Conservation (phyloP, 2,888 invertebrate species). For the Pseudoips prasinana region DNA sequence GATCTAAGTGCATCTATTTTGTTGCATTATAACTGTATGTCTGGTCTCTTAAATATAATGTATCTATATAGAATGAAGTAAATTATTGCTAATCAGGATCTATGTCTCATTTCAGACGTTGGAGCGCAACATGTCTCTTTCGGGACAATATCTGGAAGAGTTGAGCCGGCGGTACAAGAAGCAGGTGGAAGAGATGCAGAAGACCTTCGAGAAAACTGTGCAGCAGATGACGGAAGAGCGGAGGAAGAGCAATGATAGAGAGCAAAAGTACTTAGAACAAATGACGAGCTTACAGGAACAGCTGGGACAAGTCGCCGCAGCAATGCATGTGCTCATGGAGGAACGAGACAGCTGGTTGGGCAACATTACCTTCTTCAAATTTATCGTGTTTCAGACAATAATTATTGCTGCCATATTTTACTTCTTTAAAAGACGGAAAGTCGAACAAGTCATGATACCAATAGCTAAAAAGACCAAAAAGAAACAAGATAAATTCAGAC, state of each 20-base stretch:
- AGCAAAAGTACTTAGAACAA: conserved; percentile 90
- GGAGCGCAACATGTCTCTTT: conserved; percentile 98
- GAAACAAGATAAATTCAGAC: conserved; percentile 71
- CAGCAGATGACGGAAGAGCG: conserved; percentile 87
- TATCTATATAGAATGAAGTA: no score
- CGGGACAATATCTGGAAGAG: conserved; percentile 97
- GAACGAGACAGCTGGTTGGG: conserved; percentile 85
- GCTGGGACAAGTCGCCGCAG: conserved; percentile 82
- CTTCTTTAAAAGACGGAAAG: conserved; percentile 70
- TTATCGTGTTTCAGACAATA: conserved; percentile 74
- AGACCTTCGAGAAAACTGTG: conserved; percentile 90
- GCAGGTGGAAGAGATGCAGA: conserved; percentile 97
- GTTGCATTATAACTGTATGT: no score
- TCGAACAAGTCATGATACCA: conserved; percentile 49
- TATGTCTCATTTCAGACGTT: conserved; percentile 89
- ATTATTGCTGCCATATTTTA: conserved; percentile 74
- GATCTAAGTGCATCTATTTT: no score
- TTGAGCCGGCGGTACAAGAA: conserved; percentile 96
- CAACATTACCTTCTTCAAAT: conserved; percentile 80
- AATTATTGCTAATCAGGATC: no score
- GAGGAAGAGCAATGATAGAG: conserved; percentile 86
- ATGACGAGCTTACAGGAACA: conserved; percentile 85
- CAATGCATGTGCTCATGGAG: conserved; percentile 81
- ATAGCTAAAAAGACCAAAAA: conserved; percentile 58
- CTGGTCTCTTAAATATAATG: no score